Evolutionary conservation across 1,140 invertebrate species (phyloP), one percentile per base, ranked within the genome.

Genomic region (Heliconius congener): DNA sequence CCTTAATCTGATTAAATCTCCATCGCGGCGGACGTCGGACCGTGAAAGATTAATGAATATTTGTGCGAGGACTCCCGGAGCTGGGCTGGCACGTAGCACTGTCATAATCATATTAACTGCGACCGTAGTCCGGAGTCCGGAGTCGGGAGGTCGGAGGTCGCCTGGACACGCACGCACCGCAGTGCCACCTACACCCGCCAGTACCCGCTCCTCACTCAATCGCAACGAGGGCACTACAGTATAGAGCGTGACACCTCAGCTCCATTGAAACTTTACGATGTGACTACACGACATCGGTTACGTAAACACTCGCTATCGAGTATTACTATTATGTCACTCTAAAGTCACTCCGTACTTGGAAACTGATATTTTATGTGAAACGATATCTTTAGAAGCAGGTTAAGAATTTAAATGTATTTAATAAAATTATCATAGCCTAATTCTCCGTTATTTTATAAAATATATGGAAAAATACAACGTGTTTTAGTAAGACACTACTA

Each of bases 1-100:
- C 93, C 92, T 93, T 94, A 94, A 94, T 94, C 93, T 92, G 93
- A 94, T 94, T 94, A 94, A 94, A 94, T 94, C 92, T 93, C 93
- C 93, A 94, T 94, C 91, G 91, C 86, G 86, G 91, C 88, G 88
- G 91, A 94, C 93, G 93, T 93, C 91, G 88, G 92, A 88, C 90
- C 93, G 93, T 94, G 91, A 94, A 94, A 94, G 93, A 94, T 94
- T 94, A 94, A 94, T 94, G 93, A 94, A 93, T 93, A 92, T 93
- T 92, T 93, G 92, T 91, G 92, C 85, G 89, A 92, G 91, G 91
- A 93, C 89, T 93, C 92, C 89, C 90, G 87, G 87, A 88, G 90
- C 85, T 86, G 87, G 90, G 89, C 83, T 85, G 88, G 93, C 92
- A 93, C 93, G 91, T 93, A 93, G 87, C 88, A 88, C 87, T 92